Evolutionary conservation across 2,113 vertebrate species (phyloP).

Genomic region (Cavia porcellus): DNA sequence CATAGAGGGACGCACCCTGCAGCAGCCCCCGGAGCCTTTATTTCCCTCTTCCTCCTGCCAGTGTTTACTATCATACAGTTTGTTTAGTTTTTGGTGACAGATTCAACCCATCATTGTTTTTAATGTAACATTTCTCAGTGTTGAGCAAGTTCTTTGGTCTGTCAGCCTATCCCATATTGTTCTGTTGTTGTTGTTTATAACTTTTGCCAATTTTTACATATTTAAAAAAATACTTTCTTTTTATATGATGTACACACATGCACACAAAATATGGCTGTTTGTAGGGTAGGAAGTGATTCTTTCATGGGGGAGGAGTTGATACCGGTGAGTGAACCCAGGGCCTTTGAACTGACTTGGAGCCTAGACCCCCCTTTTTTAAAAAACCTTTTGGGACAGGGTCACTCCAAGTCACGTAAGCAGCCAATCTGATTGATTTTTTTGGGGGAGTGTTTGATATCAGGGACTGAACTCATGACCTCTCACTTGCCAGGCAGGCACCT

Average conservation of each 20-base stretch:
- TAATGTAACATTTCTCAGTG: slow-evolving; percentile 15
- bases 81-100: neutral
- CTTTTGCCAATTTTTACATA: neutral
- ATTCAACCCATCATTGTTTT: neutral
- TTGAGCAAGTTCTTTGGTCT: neutral
- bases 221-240: neutral
- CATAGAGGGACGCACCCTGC: neutral
- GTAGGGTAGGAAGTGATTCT: neutral
- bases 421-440: no score
- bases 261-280: neutral
- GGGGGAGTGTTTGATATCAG: no score
- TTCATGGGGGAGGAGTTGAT: neutral
- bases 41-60: neutral
- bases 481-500: no score
- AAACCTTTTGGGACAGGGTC: neutral
- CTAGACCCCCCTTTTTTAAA: neutral
- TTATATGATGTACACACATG: no score
- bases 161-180: neutral
- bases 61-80: neutral
- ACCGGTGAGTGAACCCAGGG: neutral
- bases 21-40: neutral
- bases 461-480: no score
- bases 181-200: neutral
- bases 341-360: neutral
- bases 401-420: neutral